phyloP scores from a whole-genome alignment of 2,797 vertebrate species.

The Zenarchopterus dispar region DNA sequence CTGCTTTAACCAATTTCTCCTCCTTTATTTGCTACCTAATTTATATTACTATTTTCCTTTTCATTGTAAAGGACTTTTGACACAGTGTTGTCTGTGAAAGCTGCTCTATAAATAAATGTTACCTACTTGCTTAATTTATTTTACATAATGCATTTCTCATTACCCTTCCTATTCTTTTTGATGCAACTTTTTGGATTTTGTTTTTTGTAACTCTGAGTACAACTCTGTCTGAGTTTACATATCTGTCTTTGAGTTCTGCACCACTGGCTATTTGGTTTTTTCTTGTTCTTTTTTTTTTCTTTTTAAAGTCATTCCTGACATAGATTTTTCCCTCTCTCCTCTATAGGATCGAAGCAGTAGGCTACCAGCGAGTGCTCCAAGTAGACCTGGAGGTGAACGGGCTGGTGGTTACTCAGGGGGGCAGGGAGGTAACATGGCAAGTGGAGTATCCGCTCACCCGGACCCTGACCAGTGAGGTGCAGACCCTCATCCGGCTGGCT shows the following conservation, averaged over 20 bases:
- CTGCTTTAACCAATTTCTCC: not conserved
- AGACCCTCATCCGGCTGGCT: slow-evolving; percentile 89
- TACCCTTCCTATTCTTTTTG: slow-evolving; percentile 10
- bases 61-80: too few relatives aligned
- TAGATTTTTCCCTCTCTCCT: slow-evolving; percentile 26
- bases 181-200: slow-evolving; percentile 8
- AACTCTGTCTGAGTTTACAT: too few relatives aligned
- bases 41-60: not conserved
- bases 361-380: slow-evolving; percentile 88
- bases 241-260: not conserved
- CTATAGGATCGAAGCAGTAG: slow-evolving; percentile 80
- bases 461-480: slow-evolving; percentile 79
- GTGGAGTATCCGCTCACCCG: slow-evolving; percentile 90
- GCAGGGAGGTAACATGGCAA: slow-evolving; percentile 92
- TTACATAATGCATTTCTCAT: not conserved
- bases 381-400: slow-evolving; percentile 91
- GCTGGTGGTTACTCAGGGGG: slow-evolving; percentile 87
- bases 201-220: not conserved
- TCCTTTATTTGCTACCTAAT: not conserved
- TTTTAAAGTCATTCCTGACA: slow-evolving; percentile 49
- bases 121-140: not conserved
- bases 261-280: not conserved
- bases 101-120: too few relatives aligned
- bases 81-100: too few relatives aligned
- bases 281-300: slow-evolving; percentile 14